Base-by-base conservation (phyloP, 2,888 invertebrate genomes). In the Hydrotaea cyrtoneurina region DNA sequence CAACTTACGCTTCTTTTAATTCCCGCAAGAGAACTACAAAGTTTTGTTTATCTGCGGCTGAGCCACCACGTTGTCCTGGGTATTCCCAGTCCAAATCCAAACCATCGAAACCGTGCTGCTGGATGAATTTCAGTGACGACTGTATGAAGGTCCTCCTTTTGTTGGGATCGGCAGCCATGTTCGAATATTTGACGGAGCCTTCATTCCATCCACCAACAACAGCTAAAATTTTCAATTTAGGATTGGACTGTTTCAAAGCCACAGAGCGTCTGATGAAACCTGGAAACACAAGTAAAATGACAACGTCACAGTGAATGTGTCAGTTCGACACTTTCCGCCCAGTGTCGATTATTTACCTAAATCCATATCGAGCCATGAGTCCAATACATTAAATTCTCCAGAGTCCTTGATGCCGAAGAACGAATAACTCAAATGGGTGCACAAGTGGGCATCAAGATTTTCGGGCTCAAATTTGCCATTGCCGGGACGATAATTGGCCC, bases 201-300 rank as follows among this genome's bases (percentile, higher is more conserved):
- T 98, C 97, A 89, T 97, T 98, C 98, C 98, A 98, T 0, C 98
- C 98, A 11, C 98, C 98, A 76, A 98, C 94, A 0, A 97, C 98
- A 4, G 98, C 93, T 0, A 97, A 92, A 0, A 97, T 96, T 91
- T 97, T 97, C 0, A 90, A 74, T 0, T 87, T 86, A 0, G 89
- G 87, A 78, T 90, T 90, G 1, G 7, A 46, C 2, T 86, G 50
- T 81, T 90, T 90, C 39, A 90, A 59, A 0, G 86, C 89, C 39
- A 89, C 87, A 0, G 88, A 84, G 46, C 88, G 86, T 23, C 79
- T 86, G n/a, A 90, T 88, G 1, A 87, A 86, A 21, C 79, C 90
- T 88, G 8, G n/a, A 69, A 55, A 10, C 8, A 10, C 8, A 39
- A 76, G 62, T 26, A 15, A 66, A 26, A 31, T 2, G 3, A 31